Percentiles rank a stretch among this genome's conserved stretches.
Evolutionary conservation across 30 jellyfish, hydroid and myxozoan species (phyloP).

Genomic region (Mastigias papua): DNA sequence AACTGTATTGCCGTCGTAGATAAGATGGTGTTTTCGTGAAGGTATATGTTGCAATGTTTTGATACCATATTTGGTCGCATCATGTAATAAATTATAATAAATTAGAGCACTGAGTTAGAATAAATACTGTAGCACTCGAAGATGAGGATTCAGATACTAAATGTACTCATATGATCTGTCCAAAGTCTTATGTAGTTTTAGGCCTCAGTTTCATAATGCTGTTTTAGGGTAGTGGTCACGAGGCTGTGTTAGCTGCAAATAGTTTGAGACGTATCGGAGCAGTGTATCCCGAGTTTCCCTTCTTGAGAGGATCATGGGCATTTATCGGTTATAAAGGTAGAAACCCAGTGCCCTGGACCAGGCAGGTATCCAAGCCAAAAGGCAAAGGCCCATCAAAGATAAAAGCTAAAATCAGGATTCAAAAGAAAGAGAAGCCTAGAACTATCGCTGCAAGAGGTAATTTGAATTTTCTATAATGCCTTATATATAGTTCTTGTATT

Average conservation of each 20-base stretch:
- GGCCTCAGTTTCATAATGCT: neutral
- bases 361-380: constrained; percentile 36
- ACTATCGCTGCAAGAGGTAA: constrained; percentile 18
- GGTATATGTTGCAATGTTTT: too few relatives aligned
- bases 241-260: constrained; percentile 28
- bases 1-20: too few relatives aligned
- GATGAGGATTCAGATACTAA: too few relatives aligned
- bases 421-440: constrained; percentile 6
- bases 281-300: constrained; percentile 61
- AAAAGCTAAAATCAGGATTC: constrained; percentile 15
- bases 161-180: too few relatives aligned
- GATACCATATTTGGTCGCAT: too few relatives aligned
- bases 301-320: constrained; percentile 83
- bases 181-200: too few relatives aligned
- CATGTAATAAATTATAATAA: too few relatives aligned
- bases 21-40: too few relatives aligned
- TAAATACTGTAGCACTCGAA: too few relatives aligned
- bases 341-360: constrained; percentile 70
- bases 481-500: too few relatives aligned
- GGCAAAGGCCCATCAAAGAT: constrained; percentile 81
- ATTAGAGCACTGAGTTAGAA: too few relatives aligned
- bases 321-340: constrained; percentile 80
- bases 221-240: constrained; percentile 64
- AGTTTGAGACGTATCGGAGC: constrained; percentile 79
- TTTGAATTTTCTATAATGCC: neutral